These are phyloP conservation scores for Diorhabda sublineata DNA, from an alignment of 1,140 invertebrate species.

Conservation along the genomic window DNA sequence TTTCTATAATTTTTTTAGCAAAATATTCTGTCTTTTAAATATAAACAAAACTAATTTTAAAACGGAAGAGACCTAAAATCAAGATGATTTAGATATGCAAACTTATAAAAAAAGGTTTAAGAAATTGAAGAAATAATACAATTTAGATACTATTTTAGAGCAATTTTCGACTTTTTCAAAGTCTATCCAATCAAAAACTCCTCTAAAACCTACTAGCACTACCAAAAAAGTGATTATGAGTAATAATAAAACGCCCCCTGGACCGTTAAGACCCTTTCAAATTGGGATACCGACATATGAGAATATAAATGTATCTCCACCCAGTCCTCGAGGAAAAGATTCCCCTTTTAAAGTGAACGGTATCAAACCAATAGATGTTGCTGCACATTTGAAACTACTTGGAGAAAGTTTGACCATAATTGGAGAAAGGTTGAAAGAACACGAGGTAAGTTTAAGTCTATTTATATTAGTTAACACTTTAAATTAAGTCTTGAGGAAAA, in stretches of 20 bases:
- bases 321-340: constrained; percentile 47
- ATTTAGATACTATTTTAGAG: not conserved
- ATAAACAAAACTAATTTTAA: no score
- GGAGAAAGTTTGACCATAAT: constrained; percentile 92
- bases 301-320: constrained; percentile 49
- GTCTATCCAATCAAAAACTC: not conserved
- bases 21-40: no score
- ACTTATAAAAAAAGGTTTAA: no score
- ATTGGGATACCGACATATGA: constrained; percentile 48
- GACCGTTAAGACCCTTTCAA: constrained; percentile 48
- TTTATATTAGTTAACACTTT: no score
- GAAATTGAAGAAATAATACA: no score
- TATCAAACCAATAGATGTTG: constrained; percentile 83
- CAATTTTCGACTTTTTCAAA: constrained; percentile 14
- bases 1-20: no score
- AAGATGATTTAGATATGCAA: no score
- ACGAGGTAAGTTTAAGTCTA: constrained; percentile 60
- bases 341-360: constrained; percentile 64
- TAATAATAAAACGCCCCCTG: constrained; percentile 33
- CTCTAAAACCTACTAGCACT: constrained; percentile 48
- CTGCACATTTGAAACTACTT: constrained; percentile 86
- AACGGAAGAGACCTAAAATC: no score
- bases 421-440: constrained; percentile 86
- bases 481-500: no score
- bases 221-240: constrained; percentile 43